A percentile compares a stretch with the other conserved stretches of the same genome.
Conservation (phyloP, 2,113 vertebrate genomes). For the Callithrix jacchus region DNA sequence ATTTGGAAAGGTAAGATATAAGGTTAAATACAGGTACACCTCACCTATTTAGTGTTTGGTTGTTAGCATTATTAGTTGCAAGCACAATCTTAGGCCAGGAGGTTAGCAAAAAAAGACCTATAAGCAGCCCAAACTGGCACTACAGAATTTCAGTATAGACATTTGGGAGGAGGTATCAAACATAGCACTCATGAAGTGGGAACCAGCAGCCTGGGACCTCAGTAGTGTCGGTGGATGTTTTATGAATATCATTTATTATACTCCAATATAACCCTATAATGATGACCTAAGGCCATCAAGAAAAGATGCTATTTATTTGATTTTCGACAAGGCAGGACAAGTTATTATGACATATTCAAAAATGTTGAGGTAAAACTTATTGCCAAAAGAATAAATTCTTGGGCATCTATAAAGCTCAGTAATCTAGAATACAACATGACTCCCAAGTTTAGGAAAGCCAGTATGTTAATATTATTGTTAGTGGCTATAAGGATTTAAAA, state of each 20-base stretch:
- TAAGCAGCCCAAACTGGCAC: not conserved
- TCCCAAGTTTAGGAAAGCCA: not conserved
- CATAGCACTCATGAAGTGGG: not conserved
- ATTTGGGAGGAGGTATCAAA: not conserved
- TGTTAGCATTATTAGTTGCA: not conserved
- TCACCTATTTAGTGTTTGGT: not conserved
- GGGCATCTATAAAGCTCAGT: not conserved
- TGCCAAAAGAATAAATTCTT: not conserved
- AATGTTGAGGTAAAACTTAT: conserved; percentile 29
- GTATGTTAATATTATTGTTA: not conserved
- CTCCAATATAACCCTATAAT: not conserved
- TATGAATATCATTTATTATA: conserved; percentile 20
- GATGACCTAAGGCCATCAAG: conserved; percentile 17
- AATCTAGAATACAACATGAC: not conserved
- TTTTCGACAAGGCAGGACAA: conserved; percentile 44
- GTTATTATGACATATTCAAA: not conserved
- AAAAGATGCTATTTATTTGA: conserved; percentile 22
- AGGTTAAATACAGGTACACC: not conserved
- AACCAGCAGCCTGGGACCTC: not conserved
- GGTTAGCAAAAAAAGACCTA: not conserved
- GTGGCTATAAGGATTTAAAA: not conserved
- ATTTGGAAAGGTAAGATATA: not conserved
- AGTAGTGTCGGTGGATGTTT: not conserved
- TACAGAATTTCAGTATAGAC: not conserved
- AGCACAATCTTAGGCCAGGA: not conserved